Percentiles rank a stretch among this genome's conserved stretches.
Evolutionary conservation across 1,140 invertebrate genomes (phyloP).

Genomic region (Calliopsis andreniformis): DNA sequence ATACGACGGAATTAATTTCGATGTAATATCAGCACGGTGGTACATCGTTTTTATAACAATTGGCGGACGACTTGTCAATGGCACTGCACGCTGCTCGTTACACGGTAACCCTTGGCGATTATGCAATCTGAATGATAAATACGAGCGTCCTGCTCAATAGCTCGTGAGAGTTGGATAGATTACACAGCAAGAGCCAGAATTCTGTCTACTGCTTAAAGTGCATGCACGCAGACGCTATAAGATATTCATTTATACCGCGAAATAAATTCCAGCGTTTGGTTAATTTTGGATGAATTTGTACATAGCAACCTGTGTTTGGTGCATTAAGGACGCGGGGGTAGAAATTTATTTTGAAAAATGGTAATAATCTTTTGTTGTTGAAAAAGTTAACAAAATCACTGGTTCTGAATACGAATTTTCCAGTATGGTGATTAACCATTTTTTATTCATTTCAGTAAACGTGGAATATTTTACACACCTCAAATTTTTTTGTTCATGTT

Average conservation of each 20-base stretch:
- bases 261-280: slow-evolving; percentile 9
- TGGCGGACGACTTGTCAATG: neutral
- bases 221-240: neutral
- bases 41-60: neutral
- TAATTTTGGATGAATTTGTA: neutral
- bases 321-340: neutral
- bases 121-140: slow-evolving; percentile 53
- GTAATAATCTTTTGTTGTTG: too few species aligned
- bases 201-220: slow-evolving; percentile 25
- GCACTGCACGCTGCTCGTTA: neutral
- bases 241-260: neutral
- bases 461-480: too few species aligned
- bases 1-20: neutral
- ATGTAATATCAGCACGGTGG: neutral
- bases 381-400: too few species aligned
- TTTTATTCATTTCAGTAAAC: too few species aligned
- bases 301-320: neutral
- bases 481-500: too few species aligned
- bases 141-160: slow-evolving; percentile 46
- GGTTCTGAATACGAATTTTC: too few species aligned
- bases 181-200: slow-evolving; percentile 37
- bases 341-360: too few species aligned
- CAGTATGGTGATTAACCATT: too few species aligned
- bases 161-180: slow-evolving; percentile 48
- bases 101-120: slow-evolving; percentile 29